Percentiles rank a stretch among this genome's conserved stretches.
Conservation (phyloP, 53 echinoderm and acorn worm genomes). For the Holothuria leucospilota region DNA sequence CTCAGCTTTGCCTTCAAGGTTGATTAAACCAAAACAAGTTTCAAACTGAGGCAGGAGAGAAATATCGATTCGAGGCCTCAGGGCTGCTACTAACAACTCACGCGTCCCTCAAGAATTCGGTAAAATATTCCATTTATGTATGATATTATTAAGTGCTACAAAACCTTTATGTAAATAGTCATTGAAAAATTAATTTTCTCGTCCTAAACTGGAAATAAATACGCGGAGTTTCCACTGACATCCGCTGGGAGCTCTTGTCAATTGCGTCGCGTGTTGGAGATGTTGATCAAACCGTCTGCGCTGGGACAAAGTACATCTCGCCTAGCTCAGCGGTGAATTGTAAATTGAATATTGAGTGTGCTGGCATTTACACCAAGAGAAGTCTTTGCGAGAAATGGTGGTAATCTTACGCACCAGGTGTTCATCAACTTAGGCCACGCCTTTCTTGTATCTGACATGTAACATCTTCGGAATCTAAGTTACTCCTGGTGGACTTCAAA, state of each 20-base stretch:
- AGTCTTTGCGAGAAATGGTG: background rate
- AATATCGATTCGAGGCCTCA: slow-evolving; percentile 22
- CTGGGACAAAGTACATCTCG: slow-evolving; percentile 10
- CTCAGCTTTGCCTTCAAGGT: slow-evolving; percentile 33
- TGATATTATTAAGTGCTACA: slow-evolving; percentile 47
- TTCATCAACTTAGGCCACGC: slow-evolving; percentile 29
- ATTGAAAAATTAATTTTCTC: slow-evolving; percentile 45
- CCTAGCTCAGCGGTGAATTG: slow-evolving; percentile 12
- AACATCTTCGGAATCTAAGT: background rate
- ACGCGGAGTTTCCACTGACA: slow-evolving; percentile 30
- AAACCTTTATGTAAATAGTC: slow-evolving; percentile 49
- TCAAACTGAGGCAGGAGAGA: background rate
- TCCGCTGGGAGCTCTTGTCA: slow-evolving; percentile 40
- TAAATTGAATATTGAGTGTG: slow-evolving; percentile 37
- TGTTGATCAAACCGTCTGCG: slow-evolving; percentile 17
- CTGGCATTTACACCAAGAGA: slow-evolving; percentile 21
- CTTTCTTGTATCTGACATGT: background rate
- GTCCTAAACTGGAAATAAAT: slow-evolving; percentile 43
- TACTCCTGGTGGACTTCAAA: slow-evolving; percentile 19
- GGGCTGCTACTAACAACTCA: slow-evolving; percentile 36
- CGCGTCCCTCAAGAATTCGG: slow-evolving; percentile 43
- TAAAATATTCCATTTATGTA: slow-evolving; percentile 50
- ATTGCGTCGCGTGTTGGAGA: slow-evolving; percentile 37
- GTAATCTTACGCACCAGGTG: slow-evolving; percentile 45
- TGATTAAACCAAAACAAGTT: slow-evolving; percentile 46